Conservation (phyloP, 2,113 vertebrate species). For the Pongo abelii region DNA sequence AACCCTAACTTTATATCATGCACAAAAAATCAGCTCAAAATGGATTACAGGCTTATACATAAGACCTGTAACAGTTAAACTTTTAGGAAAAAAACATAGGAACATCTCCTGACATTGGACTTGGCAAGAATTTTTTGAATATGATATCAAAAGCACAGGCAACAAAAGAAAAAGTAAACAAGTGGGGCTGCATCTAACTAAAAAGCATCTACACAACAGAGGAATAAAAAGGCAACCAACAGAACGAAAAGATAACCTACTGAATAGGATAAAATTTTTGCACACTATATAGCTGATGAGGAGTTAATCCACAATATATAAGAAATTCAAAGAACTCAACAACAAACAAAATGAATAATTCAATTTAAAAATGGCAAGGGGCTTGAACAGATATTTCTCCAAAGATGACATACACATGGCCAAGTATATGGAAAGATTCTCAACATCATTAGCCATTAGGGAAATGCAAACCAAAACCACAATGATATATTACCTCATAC, state of each 20-base stretch:
- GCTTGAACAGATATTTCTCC: neutral
- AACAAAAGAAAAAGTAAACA: neutral
- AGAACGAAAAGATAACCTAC: neutral
- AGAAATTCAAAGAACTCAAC: neutral
- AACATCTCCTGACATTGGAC: neutral
- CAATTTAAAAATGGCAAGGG: neutral
- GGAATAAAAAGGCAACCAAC: neutral
- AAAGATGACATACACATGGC: neutral
- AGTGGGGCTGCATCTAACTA: neutral
- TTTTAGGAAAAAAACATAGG: neutral
- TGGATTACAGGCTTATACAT: neutral
- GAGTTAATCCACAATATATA: neutral
- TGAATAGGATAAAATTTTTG: neutral
- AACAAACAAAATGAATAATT: neutral
- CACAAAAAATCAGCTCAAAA: neutral
- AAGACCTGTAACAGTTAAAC: neutral
- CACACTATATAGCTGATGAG: neutral
- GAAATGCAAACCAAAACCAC: neutral
- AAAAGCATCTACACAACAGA: neutral
- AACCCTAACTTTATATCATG: neutral
- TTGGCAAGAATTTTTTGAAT: neutral
- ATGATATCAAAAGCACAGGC: neutral
- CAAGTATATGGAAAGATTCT: neutral
- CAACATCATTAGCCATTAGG: neutral
- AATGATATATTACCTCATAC: neutral